phyloP scores from a whole-genome alignment of 2,888 invertebrate species.

The Acleris laterana region DNA sequence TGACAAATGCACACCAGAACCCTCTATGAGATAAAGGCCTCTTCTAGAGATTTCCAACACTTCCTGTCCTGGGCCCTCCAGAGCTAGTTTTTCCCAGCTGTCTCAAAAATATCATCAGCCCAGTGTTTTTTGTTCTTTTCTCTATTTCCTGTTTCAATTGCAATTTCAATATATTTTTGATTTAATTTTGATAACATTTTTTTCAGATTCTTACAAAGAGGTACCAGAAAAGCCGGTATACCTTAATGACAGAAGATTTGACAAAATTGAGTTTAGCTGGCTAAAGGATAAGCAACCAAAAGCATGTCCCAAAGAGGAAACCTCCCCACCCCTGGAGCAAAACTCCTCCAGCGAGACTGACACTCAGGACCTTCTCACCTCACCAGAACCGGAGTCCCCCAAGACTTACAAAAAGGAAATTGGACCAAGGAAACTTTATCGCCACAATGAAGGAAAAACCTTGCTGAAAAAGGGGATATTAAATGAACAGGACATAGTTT shows the following conservation, averaged over 20 bases:
- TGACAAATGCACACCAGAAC: too few relatives aligned
- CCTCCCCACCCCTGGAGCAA: neutral
- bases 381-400: neutral
- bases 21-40: too few relatives aligned
- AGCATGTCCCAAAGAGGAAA: slow-evolving; percentile 1
- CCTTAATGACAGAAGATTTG: slow-evolving; percentile 29
- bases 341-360: too few relatives aligned
- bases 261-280: slow-evolving; percentile 28
- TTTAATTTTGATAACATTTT: neutral
- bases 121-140: too few relatives aligned
- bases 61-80: too few relatives aligned
- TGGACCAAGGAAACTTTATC: neutral
- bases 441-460: neutral
- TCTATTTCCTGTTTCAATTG: too few relatives aligned
- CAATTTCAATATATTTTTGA: too few relatives aligned
- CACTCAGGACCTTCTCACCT: neutral
- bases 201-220: slow-evolving; percentile 23
- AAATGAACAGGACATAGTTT: slow-evolving; percentile 26
- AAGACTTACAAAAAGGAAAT: neutral
- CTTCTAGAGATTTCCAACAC: too few relatives aligned
- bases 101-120: too few relatives aligned
- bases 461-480: slow-evolving; percentile 31
- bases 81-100: too few relatives aligned
- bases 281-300: slow-evolving; percentile 5
- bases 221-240: slow-evolving; percentile 25